A percentile compares a stretch with the other conserved stretches of the same genome.
Conservation (phyloP, 92 coral and sea anemone species). For the Palythoa heliodiscus region DNA sequence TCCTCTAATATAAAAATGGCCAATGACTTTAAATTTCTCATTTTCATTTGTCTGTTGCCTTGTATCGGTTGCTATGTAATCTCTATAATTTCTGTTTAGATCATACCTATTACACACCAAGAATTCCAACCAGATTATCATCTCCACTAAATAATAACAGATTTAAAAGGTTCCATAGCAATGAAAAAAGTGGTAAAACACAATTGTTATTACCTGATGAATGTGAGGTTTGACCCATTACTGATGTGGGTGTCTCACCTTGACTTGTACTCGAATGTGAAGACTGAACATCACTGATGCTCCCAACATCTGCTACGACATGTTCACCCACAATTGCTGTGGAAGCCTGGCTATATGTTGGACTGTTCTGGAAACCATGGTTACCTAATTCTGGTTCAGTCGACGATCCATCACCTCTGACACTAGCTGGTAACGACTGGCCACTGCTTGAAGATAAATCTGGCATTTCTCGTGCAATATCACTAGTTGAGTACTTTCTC, state of each 20-base stretch:
- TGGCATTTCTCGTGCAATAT: conserved; percentile 9
- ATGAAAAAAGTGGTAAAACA: not conserved
- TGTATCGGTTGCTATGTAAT: too few relatives aligned
- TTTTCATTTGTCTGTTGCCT: too few relatives aligned
- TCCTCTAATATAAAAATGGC: too few relatives aligned
- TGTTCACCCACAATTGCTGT: conserved; percentile 66
- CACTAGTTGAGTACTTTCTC: conserved; percentile 11
- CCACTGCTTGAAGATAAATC: conserved; percentile 35
- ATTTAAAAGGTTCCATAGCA: too few relatives aligned
- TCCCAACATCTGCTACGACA: conserved; percentile 43
- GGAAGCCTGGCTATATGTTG: conserved; percentile 70
- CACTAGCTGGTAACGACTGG: conserved; percentile 23
- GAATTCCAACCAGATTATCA: too few relatives aligned
- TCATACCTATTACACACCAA: too few relatives aligned
- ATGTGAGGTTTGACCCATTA: conserved; percentile 33
- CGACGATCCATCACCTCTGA: conserved; percentile 37
- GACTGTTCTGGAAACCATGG: conserved; percentile 10
- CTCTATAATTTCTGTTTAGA: too few relatives aligned
- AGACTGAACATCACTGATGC: conserved; percentile 48
- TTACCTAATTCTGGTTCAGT: not conserved
- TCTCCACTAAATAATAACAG: too few relatives aligned
- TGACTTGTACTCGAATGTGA: conserved; percentile 19
- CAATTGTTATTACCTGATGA: not conserved
- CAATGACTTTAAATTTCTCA: too few relatives aligned
- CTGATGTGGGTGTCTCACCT: conserved; percentile 52